Evolutionary conservation across 2,113 vertebrate species (phyloP), one percentile per base, ranked within the genome.

Genomic region (Colaptes auratus): DNA sequence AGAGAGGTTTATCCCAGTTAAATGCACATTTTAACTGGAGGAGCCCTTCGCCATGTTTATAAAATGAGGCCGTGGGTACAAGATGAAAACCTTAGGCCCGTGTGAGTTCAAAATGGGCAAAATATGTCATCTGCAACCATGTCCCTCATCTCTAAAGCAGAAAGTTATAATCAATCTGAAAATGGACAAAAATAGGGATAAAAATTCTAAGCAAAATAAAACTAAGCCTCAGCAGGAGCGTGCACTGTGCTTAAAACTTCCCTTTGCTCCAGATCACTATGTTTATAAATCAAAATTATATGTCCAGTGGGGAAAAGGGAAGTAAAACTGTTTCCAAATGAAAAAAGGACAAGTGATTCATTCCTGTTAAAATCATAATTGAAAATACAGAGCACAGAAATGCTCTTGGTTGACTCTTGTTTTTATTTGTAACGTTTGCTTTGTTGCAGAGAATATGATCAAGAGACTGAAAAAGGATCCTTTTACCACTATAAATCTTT

Each of bases 281-380:
- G 95, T 97, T 98, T 98, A 98, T 98, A 98, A 98, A 98, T 98
- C 97, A 98, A 97, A 98, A 97, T 98, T 98, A 98, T 98, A 97
- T 94, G 97, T 98, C 97, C 96, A 97, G 96, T 78, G 98, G 98
- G 98, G 97, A 97, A 98, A 98, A 96, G 93, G 95, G 97, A 98
- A 98, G 97, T 97, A 97, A 98, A 98, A 98, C 96, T 97, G 76
- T 95, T 98, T 98, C 97, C 96, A 97, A 98, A 97, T 95, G 93
- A 97, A 97, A 97, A 97, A 95, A 97, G 89, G 90, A 81, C 87
- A 93, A 97, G 91, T 97, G 97, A 98, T 97, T 98, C 74, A 97
- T 98, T 97, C 97, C 95, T 96, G 94, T 88, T 94, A 95, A 96
- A 97, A 98, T 96, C 89, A 92, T 98, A 98, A 98, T 98, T 97